These are phyloP conservation scores for Phasianus colchicus DNA, from an alignment of 2,113 vertebrate species.

Conservation along the genomic window DNA sequence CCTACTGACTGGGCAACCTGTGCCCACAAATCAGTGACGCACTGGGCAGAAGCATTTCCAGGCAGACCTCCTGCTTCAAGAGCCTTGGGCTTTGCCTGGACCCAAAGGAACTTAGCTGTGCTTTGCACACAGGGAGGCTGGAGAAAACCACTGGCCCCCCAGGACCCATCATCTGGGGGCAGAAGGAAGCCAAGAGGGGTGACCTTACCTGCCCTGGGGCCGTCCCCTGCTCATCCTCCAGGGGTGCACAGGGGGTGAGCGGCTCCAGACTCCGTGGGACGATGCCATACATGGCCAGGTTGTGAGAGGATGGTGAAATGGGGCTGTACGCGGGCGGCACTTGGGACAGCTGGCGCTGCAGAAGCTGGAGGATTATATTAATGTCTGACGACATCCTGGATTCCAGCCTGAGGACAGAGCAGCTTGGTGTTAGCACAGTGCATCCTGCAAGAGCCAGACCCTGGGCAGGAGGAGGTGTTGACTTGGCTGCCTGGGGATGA, in stretches of 20 bases:
- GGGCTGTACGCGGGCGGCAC: slow-evolving; percentile 87
- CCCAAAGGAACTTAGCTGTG: fast-evolving
- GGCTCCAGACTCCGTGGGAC: slow-evolving; percentile 70
- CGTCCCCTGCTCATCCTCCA: slow-evolving; percentile 49
- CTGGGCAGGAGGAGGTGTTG: not conserved
- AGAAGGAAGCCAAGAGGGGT: not conserved
- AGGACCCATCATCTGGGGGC: fast-evolving
- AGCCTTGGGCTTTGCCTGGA: not conserved
- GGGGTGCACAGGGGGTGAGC: slow-evolving; percentile 2
- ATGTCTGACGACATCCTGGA: slow-evolving; percentile 93
- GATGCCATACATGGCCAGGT: slow-evolving; percentile 78
- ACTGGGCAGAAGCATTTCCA: not conserved
- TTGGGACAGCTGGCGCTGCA: slow-evolving; percentile 89
- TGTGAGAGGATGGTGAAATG: slow-evolving; percentile 79
- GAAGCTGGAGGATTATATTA: slow-evolving; percentile 91
- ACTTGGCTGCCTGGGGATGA: not conserved
- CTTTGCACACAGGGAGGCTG: not conserved
- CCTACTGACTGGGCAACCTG: not conserved
- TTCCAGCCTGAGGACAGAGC: slow-evolving; percentile 86
- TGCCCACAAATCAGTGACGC: not conserved
- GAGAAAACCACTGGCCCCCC: fast-evolving
- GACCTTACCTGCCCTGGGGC: slow-evolving; percentile 78
- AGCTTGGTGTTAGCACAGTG: not conserved
- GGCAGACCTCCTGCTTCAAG: not conserved
- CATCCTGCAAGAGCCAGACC: not conserved